phyloP scores from a whole-genome alignment of 2,888 invertebrate genomes.

The Pachliopta kotzebuea region DNA sequence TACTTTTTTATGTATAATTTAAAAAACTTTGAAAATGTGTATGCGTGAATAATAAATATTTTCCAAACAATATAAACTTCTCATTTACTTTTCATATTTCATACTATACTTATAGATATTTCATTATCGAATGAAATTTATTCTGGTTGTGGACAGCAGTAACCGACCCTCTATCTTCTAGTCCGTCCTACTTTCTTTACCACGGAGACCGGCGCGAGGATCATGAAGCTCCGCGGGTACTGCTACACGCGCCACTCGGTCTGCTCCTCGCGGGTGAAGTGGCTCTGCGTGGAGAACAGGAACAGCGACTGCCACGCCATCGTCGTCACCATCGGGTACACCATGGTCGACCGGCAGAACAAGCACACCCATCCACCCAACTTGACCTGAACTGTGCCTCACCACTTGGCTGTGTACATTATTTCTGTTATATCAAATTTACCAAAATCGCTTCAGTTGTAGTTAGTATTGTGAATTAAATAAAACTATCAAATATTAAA shows the following conservation, averaged over 20 bases:
- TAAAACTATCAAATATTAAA: constrained; percentile 16
- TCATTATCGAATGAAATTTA: not conserved
- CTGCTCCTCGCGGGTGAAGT: constrained; percentile 67
- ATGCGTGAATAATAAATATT: not conserved
- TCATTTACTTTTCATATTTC: not conserved
- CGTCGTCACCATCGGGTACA: constrained; percentile 67
- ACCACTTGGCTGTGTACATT: constrained; percentile 20
- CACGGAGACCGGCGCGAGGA: constrained; percentile 60
- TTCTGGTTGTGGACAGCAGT: not conserved
- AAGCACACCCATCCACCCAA: constrained; percentile 64
- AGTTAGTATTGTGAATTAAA: constrained; percentile 25
- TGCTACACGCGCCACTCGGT: constrained; percentile 70
- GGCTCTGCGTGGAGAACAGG: constrained; percentile 66
- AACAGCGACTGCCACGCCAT: constrained; percentile 62
- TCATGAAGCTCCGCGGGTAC: constrained; percentile 67
- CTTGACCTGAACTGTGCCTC: constrained; percentile 33
- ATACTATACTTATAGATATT: not conserved
- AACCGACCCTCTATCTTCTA: constrained; percentile 34
- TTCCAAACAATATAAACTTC: not conserved
- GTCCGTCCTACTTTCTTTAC: constrained; percentile 67
- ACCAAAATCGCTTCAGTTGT: constrained; percentile 25
- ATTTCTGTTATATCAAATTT: constrained; percentile 24
- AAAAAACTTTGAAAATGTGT: not conserved
- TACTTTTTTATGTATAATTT: not conserved
- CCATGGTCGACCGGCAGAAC: constrained; percentile 61